phyloP scores from a whole-genome alignment of 2,113 vertebrate genomes.

The Malurus elegans region DNA sequence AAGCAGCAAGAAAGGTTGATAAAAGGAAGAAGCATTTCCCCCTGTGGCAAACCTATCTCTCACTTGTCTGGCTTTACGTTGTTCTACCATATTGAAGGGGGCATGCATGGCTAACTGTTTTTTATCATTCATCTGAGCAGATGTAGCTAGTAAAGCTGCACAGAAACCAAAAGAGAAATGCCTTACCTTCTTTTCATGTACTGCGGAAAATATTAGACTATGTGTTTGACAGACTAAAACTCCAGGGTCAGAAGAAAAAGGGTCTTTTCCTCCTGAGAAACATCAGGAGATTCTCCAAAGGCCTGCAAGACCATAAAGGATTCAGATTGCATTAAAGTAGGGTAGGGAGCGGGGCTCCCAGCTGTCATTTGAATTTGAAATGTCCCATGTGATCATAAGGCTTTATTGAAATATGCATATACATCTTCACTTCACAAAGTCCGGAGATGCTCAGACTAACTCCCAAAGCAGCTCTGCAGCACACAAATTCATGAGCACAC shows the following conservation, averaged over 20 bases:
- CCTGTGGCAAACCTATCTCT: not conserved
- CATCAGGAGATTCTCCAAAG: not conserved
- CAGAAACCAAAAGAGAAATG: not conserved
- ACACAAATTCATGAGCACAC: not conserved
- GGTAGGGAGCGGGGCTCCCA: not conserved
- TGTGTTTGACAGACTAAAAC: not conserved
- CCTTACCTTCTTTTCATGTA: not conserved
- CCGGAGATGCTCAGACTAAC: not conserved
- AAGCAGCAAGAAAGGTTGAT: not conserved
- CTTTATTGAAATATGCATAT: not conserved
- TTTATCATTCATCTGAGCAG: not conserved
- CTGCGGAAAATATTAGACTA: not conserved
- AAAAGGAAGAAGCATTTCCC: not conserved
- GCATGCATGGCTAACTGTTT: fast-evolving
- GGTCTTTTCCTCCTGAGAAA: not conserved
- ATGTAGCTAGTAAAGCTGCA: not conserved
- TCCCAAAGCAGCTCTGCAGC: not conserved
- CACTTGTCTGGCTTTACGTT: not conserved
- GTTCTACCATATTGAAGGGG: not conserved
- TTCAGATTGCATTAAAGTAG: not conserved
- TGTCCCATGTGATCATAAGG: not conserved
- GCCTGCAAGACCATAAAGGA: not conserved
- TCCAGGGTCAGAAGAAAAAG: not conserved
- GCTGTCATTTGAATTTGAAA: not conserved
- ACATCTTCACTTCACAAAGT: not conserved